These are phyloP conservation scores for Palloptera scutellata DNA, from an alignment of 2,888 invertebrate species.

Conservation along the genomic window DNA sequence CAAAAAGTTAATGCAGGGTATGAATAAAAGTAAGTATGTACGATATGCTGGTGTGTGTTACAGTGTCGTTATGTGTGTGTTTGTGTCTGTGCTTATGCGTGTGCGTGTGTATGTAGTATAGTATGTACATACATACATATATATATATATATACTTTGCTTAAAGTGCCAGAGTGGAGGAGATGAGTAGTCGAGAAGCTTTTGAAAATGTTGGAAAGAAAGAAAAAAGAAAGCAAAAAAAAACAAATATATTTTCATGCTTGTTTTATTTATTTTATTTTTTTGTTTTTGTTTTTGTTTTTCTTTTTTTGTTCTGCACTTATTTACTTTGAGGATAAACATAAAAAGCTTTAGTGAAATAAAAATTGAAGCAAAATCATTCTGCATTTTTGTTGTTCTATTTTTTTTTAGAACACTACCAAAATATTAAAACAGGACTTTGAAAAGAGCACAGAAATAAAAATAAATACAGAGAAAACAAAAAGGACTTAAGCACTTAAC, in stretches of 20 bases:
- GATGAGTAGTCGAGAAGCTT: not conserved
- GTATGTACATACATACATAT: not conserved
- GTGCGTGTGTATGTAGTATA: conserved; percentile 4
- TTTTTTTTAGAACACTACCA: too few relatives aligned
- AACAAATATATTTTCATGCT: not conserved
- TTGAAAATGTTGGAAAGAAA: not conserved
- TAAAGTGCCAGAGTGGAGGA: not conserved
- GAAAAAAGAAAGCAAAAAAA: not conserved
- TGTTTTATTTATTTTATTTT: not conserved
- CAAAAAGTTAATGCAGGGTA: conserved; percentile 8
- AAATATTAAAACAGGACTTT: too few relatives aligned
- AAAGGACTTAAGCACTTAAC: too few relatives aligned
- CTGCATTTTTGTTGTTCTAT: too few relatives aligned
- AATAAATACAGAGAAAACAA: too few relatives aligned
- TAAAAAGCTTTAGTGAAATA: not conserved
- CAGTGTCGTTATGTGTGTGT: not conserved
- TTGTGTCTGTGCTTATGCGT: not conserved
- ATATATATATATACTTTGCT: not conserved
- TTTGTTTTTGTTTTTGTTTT: not conserved
- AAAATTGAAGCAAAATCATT: not conserved
- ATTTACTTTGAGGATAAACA: not conserved
- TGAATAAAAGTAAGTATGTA: not conserved
- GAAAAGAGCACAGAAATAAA: too few relatives aligned
- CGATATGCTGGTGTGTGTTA: not conserved
- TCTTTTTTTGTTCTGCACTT: not conserved